Conservation (phyloP, 2,113 vertebrate genomes). For the Microtus montanus region DNA sequence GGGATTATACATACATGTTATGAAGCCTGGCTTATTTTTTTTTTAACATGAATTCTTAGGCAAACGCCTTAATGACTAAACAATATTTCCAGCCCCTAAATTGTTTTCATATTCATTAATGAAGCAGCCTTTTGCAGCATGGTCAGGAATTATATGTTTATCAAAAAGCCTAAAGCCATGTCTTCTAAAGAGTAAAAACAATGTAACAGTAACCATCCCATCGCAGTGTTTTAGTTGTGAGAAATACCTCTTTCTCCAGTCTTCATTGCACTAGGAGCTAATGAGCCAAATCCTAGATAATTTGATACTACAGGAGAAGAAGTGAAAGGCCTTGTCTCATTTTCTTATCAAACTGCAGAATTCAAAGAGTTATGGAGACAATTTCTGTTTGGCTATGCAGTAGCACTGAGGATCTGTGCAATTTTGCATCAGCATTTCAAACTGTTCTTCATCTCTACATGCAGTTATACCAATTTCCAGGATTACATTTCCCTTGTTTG, state of each 20-base stretch:
- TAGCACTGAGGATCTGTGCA: not conserved
- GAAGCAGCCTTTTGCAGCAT: not conserved
- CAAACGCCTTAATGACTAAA: not conserved
- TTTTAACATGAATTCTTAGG: not conserved
- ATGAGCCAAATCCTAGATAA: not conserved
- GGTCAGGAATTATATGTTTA: not conserved
- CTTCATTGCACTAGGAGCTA: not conserved
- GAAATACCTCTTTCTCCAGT: not conserved
- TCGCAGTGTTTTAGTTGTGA: not conserved
- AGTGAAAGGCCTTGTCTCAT: not conserved
- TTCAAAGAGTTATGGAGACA: not conserved
- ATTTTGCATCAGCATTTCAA: constrained; percentile 28
- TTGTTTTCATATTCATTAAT: not conserved
- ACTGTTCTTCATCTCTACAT: not conserved
- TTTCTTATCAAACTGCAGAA: not conserved
- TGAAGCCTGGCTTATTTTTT: not conserved
- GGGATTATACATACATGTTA: not conserved
- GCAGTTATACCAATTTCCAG: constrained; percentile 24
- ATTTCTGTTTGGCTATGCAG: not conserved
- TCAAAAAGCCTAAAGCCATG: not conserved
- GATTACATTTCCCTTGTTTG: not conserved
- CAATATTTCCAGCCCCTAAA: not conserved
- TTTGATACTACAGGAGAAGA: constrained; percentile 4
- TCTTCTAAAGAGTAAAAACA: not conserved
- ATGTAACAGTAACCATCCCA: not conserved